Evolutionary conservation across 2,888 invertebrate genomes (phyloP), one percentile per base, ranked within the genome.

Genomic region (Loripinus fragilis): DNA sequence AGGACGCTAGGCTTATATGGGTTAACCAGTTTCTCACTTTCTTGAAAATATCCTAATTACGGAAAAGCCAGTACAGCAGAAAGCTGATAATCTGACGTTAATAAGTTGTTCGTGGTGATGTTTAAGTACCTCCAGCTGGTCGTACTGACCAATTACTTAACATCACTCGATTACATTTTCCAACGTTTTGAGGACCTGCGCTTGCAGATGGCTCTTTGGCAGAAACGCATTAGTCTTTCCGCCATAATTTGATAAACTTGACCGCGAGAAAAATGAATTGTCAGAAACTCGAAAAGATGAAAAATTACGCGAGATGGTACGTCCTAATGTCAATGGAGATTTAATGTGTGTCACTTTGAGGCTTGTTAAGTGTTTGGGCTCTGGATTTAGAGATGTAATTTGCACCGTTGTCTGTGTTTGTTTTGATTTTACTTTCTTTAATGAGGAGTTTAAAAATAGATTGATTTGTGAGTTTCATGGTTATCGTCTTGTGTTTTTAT

Each of bases 201-300:
- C 41, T 67, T 69, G 74, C 83, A 83, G 83, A 83, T 83, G 83
- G 78, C 70, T 35, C 42, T 67, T 23, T 83, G 83, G 83, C 83
- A 83, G 80, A 83, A 81, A 78, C 72, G 25, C 83, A 83, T 83
- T 79, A 71, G 60, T 83, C 80, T 81, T 80, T 64, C 78, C 74
- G 75, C 80, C 78, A 81, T 83, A 83, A 83, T 81, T 80, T 83
- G 83, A 83, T 83, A 83, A 83, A 75, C 77, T 76, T 78, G 80
- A 74, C 80, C 76, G 42, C 69, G 78, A 78, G 83, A 83, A 81
- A 83, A 83, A 83, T 83, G 83, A 73, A 75, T 74, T 78, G 83
- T 83, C 83, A 83, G 60, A 65, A 52, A 41, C 35, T 72, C 72
- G 80, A 81, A 76, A 65, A 74, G 76, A 83, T 83, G 80, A 83